phyloP scores from a whole-genome alignment of 2,797 vertebrate genomes.

The Epinephelus awoara region DNA sequence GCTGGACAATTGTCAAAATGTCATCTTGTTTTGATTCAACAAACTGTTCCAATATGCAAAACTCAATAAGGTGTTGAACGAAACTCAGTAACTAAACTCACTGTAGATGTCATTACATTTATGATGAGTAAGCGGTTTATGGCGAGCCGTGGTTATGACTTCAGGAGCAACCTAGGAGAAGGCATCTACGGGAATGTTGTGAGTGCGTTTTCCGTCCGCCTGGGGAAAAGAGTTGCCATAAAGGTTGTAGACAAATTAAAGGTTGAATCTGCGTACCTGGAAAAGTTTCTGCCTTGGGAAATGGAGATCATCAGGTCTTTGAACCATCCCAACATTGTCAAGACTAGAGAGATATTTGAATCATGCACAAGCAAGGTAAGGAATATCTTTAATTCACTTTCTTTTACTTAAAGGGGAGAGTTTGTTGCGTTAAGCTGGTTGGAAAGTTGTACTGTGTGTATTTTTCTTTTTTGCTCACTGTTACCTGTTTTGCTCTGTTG shows the following conservation, averaged over 20 bases:
- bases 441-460: too few species aligned
- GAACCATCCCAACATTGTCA: constrained; percentile 45
- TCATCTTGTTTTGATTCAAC: neutral
- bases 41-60: neutral
- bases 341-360: constrained; percentile 40
- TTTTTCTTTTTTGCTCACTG: too few species aligned
- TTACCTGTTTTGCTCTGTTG: too few species aligned
- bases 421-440: too few species aligned
- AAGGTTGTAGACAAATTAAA: constrained; percentile 37
- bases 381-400: too few species aligned
- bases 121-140: constrained; percentile 19
- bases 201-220: constrained; percentile 21
- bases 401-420: too few species aligned
- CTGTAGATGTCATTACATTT: neutral
- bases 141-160: constrained; percentile 24
- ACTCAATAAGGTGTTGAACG: too few species aligned
- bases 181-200: constrained; percentile 47
- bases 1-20: neutral
- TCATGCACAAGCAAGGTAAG: constrained; percentile 22
- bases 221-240: constrained; percentile 19
- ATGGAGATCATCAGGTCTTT: constrained; percentile 23
- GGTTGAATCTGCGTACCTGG: accelerated
- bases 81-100: neutral
- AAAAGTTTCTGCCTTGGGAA: constrained; percentile 42
- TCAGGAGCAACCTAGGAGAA: constrained; percentile 19